Percentiles rank a stretch among this genome's conserved stretches.
Conservation (phyloP, 2,888 invertebrate species). For the Mythimna loreyi region DNA sequence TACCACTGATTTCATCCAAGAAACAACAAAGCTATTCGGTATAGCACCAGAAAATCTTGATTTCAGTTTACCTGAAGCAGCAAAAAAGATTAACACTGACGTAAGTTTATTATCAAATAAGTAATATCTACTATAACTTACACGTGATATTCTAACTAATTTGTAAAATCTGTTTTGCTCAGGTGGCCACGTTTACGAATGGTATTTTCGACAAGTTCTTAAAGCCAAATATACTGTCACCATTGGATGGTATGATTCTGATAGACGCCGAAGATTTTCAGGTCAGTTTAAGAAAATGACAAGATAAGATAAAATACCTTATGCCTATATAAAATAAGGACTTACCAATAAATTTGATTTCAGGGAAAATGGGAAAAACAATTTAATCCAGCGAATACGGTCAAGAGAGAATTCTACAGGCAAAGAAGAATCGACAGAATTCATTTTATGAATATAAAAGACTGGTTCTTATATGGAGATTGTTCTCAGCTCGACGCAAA, state of each 20-base stretch:
- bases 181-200: constrained; percentile 43
- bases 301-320: too few species aligned
- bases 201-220: constrained; percentile 12
- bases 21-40: constrained; percentile 34
- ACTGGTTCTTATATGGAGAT: background rate
- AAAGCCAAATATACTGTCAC: constrained; percentile 16
- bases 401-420: background rate
- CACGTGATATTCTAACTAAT: background rate
- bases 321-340: background rate
- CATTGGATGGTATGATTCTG: constrained; percentile 27
- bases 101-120: constrained; percentile 30
- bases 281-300: constrained; percentile 16
- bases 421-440: constrained; percentile 4
- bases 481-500: constrained; percentile 20
- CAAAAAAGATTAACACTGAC: constrained; percentile 51
- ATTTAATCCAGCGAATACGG: constrained; percentile 29
- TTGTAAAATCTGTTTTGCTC: background rate
- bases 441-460: constrained; percentile 14
- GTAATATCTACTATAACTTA: background rate
- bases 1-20: constrained; percentile 29
- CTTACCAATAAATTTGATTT: constrained; percentile 1
- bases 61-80: constrained; percentile 42
- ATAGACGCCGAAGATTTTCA: constrained; percentile 36
- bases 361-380: constrained; percentile 44
- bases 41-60: constrained; percentile 52